Evolutionary conservation across 2,888 invertebrate species (phyloP).

Genomic region (Dynastes grantii): DNA sequence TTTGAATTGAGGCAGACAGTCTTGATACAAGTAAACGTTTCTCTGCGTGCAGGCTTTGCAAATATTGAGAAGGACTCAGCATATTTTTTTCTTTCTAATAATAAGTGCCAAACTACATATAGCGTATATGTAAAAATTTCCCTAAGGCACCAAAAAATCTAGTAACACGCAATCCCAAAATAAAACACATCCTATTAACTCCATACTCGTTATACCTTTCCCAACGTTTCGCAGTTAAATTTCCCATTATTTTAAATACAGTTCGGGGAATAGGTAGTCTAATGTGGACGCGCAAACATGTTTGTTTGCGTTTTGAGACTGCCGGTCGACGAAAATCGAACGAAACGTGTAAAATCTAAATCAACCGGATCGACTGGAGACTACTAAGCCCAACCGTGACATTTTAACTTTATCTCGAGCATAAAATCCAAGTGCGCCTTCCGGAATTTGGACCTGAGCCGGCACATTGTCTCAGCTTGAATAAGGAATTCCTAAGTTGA

Average conservation of each 20-base stretch:
- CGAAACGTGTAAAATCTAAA: conserved; percentile 43
- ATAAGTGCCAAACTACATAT: too few species aligned
- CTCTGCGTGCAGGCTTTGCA: too few species aligned
- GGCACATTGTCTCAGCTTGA: conserved; percentile 33
- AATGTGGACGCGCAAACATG: conserved; percentile 3
- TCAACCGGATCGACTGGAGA: conserved; percentile 40
- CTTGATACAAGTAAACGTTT: too few species aligned
- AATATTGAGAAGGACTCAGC: too few species aligned
- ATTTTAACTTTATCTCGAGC: conserved; percentile 40
- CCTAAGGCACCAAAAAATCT: too few species aligned
- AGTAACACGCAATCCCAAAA: too few species aligned
- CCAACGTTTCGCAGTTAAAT: too few species aligned
- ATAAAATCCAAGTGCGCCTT: conserved; percentile 36
- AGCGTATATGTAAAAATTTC: too few species aligned
- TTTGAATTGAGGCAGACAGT: too few species aligned
- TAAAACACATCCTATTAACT: too few species aligned
- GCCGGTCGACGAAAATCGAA: conserved; percentile 18
- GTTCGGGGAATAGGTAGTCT: not conserved
- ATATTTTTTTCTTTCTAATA: too few species aligned
- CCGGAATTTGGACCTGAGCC: conserved; percentile 38
- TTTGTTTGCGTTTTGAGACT: conserved; percentile 16
- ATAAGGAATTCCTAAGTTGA: conserved; percentile 25
- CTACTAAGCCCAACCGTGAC: conserved; percentile 42
- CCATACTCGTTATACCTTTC: too few species aligned
- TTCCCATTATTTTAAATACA: not conserved